phyloP scores from a whole-genome alignment of 2,113 vertebrate genomes.

The Sporophila hypoxantha region DNA sequence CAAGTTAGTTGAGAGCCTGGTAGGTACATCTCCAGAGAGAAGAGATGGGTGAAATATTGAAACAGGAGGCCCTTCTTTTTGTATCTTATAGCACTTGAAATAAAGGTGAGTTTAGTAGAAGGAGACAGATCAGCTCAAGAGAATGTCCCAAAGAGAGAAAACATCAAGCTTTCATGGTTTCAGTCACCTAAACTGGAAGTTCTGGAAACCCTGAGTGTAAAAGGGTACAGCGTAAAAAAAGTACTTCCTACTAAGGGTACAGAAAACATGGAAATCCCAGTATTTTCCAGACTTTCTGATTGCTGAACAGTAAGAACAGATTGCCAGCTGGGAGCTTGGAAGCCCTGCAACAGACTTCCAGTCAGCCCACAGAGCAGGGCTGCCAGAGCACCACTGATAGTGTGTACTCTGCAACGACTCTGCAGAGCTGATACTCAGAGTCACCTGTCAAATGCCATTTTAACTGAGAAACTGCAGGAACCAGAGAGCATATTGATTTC shows the following conservation, averaged over 20 bases:
- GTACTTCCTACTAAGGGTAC: background rate
- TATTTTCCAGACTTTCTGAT: background rate
- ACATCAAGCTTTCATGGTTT: background rate
- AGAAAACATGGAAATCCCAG: constrained; percentile 16
- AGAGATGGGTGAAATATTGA: background rate
- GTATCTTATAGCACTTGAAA: background rate
- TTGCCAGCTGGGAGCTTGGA: background rate
- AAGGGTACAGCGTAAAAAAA: background rate
- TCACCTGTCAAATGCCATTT: constrained; percentile 40
- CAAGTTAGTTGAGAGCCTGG: background rate
- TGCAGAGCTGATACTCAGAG: background rate
- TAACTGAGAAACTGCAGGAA: constrained; percentile 21
- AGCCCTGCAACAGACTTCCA: background rate
- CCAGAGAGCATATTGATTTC: background rate
- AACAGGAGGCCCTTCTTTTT: background rate
- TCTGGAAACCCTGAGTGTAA: background rate
- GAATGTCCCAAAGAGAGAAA: background rate
- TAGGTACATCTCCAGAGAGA: background rate
- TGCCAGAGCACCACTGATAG: background rate
- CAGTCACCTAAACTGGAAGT: background rate
- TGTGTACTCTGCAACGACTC: background rate
- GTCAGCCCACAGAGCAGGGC: background rate
- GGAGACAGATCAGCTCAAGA: background rate
- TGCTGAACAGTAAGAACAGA: background rate
- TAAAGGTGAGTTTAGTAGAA: background rate